A percentile compares a stretch with the other conserved stretches of the same genome.
phyloP scores from a whole-genome alignment of 1,140 invertebrate genomes.

The Drosophila nigrodunni region DNA sequence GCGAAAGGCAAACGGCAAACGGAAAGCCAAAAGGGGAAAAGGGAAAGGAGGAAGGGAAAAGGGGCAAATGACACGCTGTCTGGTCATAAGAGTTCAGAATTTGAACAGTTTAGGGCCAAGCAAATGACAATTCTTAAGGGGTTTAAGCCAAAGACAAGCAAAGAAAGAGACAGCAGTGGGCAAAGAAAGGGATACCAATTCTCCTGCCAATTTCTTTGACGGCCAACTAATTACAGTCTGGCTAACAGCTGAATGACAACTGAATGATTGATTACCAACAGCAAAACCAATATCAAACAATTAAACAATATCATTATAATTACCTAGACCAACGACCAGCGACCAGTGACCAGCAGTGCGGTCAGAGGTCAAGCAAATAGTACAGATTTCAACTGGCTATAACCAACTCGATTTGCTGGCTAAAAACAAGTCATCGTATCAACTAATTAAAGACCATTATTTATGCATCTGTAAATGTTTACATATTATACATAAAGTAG shows the following conservation, averaged over 20 bases:
- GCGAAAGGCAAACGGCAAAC: background rate
- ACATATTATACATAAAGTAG: background rate
- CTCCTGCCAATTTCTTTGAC: background rate
- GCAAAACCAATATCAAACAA: conserved; percentile 32
- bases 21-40: background rate
- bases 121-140: conserved; percentile 11
- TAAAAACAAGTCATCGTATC: background rate
- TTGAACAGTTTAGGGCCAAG: conserved; percentile 5
- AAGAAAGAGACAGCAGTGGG: background rate
- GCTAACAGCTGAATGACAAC: conserved; percentile 17
- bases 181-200: no score
- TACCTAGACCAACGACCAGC: background rate
- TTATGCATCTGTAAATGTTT: no score
- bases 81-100: background rate
- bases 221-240: conserved; percentile 2
- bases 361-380: background rate
- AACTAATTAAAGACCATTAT: no score
- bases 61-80: background rate
- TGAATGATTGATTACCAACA: conserved; percentile 43
- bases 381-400: background rate
- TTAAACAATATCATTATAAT: conserved; percentile 46
- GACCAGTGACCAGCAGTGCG: background rate
- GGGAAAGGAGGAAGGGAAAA: no score
- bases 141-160: background rate
- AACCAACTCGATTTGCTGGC: no score